Percentiles rank a stretch among this genome's conserved stretches.
These are phyloP conservation scores for Erythrocercus mccallii DNA, from an alignment of 2,113 vertebrate species.

Conservation along the genomic window DNA sequence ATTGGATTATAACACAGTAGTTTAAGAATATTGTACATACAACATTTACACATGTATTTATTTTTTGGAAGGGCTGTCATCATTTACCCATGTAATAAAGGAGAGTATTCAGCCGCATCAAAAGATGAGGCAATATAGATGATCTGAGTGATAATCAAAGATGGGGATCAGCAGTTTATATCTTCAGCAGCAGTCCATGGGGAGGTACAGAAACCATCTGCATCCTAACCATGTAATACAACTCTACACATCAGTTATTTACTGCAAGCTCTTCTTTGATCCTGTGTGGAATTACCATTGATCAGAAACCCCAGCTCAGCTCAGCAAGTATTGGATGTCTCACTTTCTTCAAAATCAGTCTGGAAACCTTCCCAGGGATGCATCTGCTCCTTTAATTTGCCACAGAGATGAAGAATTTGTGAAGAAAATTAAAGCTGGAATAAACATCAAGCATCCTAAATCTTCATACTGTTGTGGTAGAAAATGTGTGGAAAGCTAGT, in stretches of 20 bases:
- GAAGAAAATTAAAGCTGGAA: slow-evolving; percentile 14
- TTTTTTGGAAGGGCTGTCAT: background rate
- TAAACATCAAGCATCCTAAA: background rate
- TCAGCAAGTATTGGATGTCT: background rate
- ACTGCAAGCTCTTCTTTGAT: background rate
- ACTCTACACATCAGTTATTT: background rate
- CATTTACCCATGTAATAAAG: background rate
- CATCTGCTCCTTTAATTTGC: slow-evolving; percentile 39
- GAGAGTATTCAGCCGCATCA: background rate
- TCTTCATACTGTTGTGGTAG: background rate
- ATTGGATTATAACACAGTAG: background rate
- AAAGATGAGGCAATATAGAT: background rate
- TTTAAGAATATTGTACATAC: background rate
- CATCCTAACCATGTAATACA: background rate
- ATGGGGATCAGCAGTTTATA: background rate
- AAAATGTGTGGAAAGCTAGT: background rate
- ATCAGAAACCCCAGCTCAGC: background rate
- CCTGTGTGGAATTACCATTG: background rate
- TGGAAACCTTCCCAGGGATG: slow-evolving; percentile 22
- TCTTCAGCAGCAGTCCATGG: background rate
- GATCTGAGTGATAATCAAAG: background rate
- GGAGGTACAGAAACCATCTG: slow-evolving; percentile 11
- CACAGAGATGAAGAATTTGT: background rate
- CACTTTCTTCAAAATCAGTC: background rate
- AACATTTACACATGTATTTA: background rate